These are phyloP conservation scores for Dendrocincla fuliginosa DNA, from an alignment of 2,797 vertebrate species.

Conservation along the genomic window DNA sequence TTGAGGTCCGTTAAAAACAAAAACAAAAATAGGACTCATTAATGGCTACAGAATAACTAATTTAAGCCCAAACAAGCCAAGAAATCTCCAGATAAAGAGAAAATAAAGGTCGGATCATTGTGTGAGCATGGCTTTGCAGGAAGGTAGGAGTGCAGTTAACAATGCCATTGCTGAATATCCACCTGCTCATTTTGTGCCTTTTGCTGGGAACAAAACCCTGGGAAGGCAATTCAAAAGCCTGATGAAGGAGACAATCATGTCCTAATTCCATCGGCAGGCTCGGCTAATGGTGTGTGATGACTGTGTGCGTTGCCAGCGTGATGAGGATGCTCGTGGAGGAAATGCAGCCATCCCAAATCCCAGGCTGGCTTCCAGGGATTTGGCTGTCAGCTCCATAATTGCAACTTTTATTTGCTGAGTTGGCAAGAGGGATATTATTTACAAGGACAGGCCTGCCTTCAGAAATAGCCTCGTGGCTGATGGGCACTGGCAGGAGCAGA, in stretches of 20 bases:
- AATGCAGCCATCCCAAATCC: not conserved
- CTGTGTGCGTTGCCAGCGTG: not conserved
- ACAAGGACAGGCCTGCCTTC: not conserved
- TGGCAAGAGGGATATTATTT: not conserved
- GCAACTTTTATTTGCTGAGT: not conserved
- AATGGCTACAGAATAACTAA: not conserved
- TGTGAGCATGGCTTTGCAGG: not conserved
- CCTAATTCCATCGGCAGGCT: not conserved
- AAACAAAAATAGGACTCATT: not conserved
- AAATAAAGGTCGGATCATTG: not conserved
- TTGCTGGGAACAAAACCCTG: not conserved
- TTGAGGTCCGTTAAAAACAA: not conserved
- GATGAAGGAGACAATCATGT: not conserved
- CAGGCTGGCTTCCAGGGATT: not conserved
- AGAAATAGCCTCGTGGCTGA: not conserved
- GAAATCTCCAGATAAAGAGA: not conserved
- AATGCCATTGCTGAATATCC: not conserved
- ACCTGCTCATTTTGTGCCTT: constrained; percentile 9
- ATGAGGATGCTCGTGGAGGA: not conserved
- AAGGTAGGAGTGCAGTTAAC: not conserved
- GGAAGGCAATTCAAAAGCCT: not conserved
- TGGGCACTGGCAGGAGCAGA: not conserved
- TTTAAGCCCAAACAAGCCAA: not conserved
- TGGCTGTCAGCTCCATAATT: not conserved
- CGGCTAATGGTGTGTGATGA: not conserved